phyloP scores from a whole-genome alignment of 2,888 invertebrate species.

The Drosophila borborema region DNA sequence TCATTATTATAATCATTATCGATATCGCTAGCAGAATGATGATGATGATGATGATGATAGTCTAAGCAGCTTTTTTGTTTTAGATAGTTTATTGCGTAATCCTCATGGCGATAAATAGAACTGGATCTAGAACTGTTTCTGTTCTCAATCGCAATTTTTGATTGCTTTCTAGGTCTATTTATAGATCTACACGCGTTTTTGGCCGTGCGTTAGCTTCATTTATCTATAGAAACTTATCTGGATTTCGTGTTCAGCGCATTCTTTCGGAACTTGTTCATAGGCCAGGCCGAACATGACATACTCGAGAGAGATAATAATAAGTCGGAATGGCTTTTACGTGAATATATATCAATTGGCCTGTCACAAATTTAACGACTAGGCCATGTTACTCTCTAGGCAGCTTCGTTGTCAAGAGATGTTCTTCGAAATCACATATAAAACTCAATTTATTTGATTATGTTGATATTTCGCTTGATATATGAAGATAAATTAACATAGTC shows the following conservation, averaged over 20 bases:
- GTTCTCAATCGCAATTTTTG: background rate
- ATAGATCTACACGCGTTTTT: background rate
- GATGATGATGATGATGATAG: slow-evolving; percentile 1
- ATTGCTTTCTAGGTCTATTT: background rate
- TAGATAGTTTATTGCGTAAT: slow-evolving; percentile 5
- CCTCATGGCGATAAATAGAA: slow-evolving; percentile 20
- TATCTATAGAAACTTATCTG: slow-evolving; percentile 9
- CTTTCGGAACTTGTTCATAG: slow-evolving; percentile 1
- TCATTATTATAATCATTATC: slow-evolving; percentile 2
- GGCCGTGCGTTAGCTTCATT: background rate
- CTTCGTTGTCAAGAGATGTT: background rate
- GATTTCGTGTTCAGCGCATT: background rate
- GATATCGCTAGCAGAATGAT: background rate
- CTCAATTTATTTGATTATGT: slow-evolving; percentile 2
- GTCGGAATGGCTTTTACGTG: background rate
- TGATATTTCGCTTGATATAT: background rate
- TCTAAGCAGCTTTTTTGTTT: background rate
- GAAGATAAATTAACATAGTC: background rate
- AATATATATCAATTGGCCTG: background rate
- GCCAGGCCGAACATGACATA: background rate
- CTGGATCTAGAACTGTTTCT: slow-evolving; percentile 18
- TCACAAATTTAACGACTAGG: slow-evolving; percentile 1
- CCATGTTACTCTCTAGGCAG: background rate
- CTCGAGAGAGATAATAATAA: background rate
- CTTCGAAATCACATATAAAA: background rate